Evolutionary conservation across 2,797 vertebrate species (phyloP).

Genomic region (Netta rufina): DNA sequence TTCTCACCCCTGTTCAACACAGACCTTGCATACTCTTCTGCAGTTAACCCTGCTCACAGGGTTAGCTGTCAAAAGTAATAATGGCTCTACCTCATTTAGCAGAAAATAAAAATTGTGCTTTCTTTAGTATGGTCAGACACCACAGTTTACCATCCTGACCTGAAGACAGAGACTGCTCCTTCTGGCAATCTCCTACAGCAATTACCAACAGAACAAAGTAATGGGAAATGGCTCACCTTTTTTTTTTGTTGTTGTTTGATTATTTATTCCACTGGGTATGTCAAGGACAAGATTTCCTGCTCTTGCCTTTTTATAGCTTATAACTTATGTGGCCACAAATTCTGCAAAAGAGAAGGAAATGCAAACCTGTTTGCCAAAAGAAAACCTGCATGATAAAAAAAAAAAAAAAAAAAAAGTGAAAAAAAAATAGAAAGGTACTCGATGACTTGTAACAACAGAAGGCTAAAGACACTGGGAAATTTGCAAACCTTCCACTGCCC

Average conservation of each 20-base stretch:
- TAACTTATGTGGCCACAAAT: not conserved
- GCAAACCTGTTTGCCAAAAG: constrained; percentile 2
- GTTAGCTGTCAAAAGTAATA: not conserved
- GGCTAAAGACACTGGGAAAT: not conserved
- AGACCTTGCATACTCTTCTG: not conserved
- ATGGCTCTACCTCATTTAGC: not conserved
- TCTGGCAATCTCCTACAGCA: constrained; percentile 7
- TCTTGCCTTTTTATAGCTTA: constrained; percentile 46
- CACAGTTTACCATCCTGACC: not conserved
- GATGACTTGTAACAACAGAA: not conserved
- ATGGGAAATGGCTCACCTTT: constrained; percentile 27
- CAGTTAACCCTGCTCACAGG: not conserved
- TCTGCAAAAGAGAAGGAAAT: constrained; percentile 26
- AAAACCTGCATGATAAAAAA: not conserved
- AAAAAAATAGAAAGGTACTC: not conserved
- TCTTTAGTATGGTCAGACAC: not conserved
- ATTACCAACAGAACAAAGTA: constrained; percentile 45
- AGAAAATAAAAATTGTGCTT: constrained; percentile 26
- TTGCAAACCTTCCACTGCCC: not conserved
- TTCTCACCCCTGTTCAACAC: not conserved
- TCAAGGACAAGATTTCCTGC: constrained; percentile 57
- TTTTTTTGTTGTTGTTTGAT: not conserved
- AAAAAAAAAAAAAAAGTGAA: not conserved
- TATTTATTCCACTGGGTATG: not conserved
- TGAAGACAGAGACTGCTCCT: not conserved